These are phyloP conservation scores for Chrysocyon brachyurus DNA, from an alignment of 2,797 vertebrate genomes.

Conservation along the genomic window DNA sequence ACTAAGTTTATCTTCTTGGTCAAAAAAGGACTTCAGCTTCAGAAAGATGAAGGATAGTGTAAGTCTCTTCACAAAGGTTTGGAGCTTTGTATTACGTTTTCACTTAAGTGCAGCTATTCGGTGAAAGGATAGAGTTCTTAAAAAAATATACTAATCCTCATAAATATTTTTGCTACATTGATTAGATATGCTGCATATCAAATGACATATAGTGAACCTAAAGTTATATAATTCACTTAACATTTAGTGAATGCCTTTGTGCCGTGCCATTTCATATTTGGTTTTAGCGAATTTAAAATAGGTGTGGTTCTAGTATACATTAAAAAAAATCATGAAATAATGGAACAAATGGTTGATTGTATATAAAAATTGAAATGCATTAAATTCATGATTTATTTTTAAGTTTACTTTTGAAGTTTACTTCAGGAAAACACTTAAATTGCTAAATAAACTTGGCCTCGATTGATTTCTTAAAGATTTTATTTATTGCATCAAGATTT, in stretches of 20 bases:
- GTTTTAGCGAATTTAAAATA: conserved; percentile 7
- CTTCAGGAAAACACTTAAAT: not conserved
- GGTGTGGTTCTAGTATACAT: not conserved
- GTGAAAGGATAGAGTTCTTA: not conserved
- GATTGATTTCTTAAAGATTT: no score
- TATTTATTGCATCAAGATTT: no score
- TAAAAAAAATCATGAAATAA: conserved; percentile 9
- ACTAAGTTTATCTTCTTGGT: not conserved
- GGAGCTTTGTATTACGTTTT: not conserved
- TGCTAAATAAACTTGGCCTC: conserved; percentile 40
- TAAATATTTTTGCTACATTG: not conserved
- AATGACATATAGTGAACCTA: not conserved
- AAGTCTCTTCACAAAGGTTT: conserved; percentile 19
- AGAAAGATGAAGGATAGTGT: not conserved
- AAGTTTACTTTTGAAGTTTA: conserved; percentile 43
- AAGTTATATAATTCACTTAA: not conserved
- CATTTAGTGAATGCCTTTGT: conserved; percentile 10
- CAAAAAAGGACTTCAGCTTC: not conserved
- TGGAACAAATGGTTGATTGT: not conserved
- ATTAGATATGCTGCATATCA: not conserved
- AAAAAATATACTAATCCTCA: not conserved
- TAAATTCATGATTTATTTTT: not conserved
- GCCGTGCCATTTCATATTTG: not conserved
- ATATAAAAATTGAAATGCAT: conserved; percentile 6
- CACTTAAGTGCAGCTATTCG: not conserved